Conservation (phyloP, 2,113 vertebrate genomes). For the Rhinopomastus cyanomelas region DNA sequence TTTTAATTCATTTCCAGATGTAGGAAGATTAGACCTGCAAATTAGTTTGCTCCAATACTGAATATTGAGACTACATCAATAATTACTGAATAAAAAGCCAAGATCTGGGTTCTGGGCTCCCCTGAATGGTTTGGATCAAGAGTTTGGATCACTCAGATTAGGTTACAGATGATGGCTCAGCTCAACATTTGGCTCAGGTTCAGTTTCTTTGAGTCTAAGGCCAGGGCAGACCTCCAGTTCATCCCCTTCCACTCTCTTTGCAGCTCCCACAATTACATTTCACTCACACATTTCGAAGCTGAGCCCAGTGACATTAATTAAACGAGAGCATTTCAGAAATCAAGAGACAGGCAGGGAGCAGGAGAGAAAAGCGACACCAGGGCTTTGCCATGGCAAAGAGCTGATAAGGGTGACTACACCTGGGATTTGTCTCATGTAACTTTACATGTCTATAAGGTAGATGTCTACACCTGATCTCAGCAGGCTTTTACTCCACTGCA, state of each 20-base stretch:
- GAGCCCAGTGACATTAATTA: slow-evolving; percentile 52
- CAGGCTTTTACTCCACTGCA: fast-evolving
- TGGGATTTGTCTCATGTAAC: slow-evolving; percentile 22
- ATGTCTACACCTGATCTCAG: slow-evolving; percentile 13
- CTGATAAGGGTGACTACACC: not conserved
- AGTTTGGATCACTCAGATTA: slow-evolving; percentile 19
- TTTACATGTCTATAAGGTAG: slow-evolving; percentile 17
- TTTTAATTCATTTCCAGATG: slow-evolving; percentile 40
- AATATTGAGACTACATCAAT: slow-evolving; percentile 41
- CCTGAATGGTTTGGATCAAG: slow-evolving; percentile 2
- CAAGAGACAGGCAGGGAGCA: slow-evolving; percentile 11
- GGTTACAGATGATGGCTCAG: slow-evolving; percentile 4
- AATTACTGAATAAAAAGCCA: slow-evolving; percentile 38
- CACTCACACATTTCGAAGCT: slow-evolving; percentile 16
- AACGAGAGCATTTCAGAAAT: slow-evolving; percentile 51
- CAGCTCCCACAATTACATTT: slow-evolving; percentile 43
- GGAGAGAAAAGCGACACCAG: not conserved
- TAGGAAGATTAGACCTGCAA: slow-evolving; percentile 1
- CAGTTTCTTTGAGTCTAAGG: not conserved
- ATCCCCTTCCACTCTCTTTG: not conserved
- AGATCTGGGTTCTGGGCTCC: slow-evolving; percentile 12
- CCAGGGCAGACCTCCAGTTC: slow-evolving; percentile 2
- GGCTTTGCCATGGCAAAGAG: not conserved
- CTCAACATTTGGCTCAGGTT: slow-evolving; percentile 23
- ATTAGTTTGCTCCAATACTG: slow-evolving; percentile 13